A percentile compares a stretch with the other conserved stretches of the same genome.
Conservation (phyloP, 2,113 vertebrate genomes). For the Gymnobelideus leadbeateri region DNA sequence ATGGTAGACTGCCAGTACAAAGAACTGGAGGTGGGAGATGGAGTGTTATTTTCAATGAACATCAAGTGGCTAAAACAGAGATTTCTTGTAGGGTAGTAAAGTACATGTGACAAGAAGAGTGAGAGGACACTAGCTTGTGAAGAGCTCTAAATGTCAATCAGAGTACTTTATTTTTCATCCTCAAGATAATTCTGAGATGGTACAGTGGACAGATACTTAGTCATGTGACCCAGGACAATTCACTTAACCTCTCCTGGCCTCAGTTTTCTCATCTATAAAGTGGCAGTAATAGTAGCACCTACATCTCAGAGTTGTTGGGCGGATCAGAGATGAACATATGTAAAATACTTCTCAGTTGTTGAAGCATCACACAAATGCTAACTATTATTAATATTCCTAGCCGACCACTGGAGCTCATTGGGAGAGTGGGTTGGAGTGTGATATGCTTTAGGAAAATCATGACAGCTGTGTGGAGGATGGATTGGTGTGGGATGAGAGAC, state of each 20-base stretch:
- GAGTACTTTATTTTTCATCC: background rate
- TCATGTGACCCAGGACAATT: background rate
- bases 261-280: background rate
- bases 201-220: background rate
- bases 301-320: constrained; percentile 15
- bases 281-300: background rate
- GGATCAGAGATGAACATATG: background rate
- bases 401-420: background rate
- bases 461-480: background rate
- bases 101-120: background rate
- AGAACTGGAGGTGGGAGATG: background rate
- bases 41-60: background rate
- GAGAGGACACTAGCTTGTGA: background rate
- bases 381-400: background rate
- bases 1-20: background rate
- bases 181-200: background rate
- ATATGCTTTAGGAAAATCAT: background rate
- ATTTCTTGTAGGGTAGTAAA: background rate
- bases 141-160: background rate
- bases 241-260: background rate
- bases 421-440: background rate
- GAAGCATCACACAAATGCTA: background rate
- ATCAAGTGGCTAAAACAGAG: background rate
- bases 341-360: background rate
- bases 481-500: background rate